Evolutionary conservation across 2,113 vertebrate genomes (phyloP), one percentile per base, ranked within the genome.

Genomic region (Monopterus albus): DNA sequence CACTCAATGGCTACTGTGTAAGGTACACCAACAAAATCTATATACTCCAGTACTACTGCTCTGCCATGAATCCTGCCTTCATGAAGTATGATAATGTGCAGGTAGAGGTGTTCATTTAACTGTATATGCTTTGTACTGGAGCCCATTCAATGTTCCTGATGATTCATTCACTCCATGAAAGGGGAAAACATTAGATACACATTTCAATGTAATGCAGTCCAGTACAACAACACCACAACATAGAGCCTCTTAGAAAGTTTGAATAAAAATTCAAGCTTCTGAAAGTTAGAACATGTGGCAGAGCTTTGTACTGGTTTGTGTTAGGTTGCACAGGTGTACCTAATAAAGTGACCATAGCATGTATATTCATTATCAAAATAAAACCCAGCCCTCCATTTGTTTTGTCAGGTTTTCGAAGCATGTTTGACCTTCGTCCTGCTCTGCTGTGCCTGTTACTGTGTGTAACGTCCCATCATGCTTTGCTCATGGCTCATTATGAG

Each of bases 391-490:
- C 28, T 68, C 3, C 1, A 42, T 65, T 60, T 56, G 35, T 49
- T n/a, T 29, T 45, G 13, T 28, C 1, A 49, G 14, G 26, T 28
- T n/a, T 28, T 67, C 1, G 28, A 23, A 39, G 74, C 79, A 78
- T 69, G 75, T 62, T 40, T 56, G 52, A 47, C 55, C 23, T 70
- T 56, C 45, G 28, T 67, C 75, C 21, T 14, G 40, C 70, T 49
- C 28, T 40, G 21, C 8, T 5, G 5, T 31, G 29, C 49, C 52
- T n/a, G 53, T 62, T 52, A n/a, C 43, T 71, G 29, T 42, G 0
- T 64, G 53, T 39, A 28, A 64, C 4, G 29, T 52, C 59, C 68
- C 71, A 72, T 83, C 60, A 61, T 66, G 82, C 84, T 83, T 81
- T 58, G 81, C 72, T 68, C 55, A 6, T 39, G 3, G 21, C 62